Evolutionary conservation across 2,113 vertebrate genomes (phyloP).

Genomic region (Perca flavescens): DNA sequence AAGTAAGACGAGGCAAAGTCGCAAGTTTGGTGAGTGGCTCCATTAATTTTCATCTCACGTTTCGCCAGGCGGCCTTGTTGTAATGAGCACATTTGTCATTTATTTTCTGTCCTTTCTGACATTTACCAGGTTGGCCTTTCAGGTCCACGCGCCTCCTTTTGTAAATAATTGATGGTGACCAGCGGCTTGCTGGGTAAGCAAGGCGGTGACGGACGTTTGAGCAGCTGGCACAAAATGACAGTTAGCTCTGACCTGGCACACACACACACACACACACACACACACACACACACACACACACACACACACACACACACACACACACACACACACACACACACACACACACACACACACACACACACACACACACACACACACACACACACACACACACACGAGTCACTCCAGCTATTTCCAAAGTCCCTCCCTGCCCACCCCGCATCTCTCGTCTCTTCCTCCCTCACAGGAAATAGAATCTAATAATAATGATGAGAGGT

Average conservation of each 20-base stretch:
- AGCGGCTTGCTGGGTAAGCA: slow-evolving; percentile 55
- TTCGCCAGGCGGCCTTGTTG: slow-evolving; percentile 18
- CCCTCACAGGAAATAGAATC: slow-evolving; percentile 72
- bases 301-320: slow-evolving; percentile 31
- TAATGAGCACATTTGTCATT: slow-evolving; percentile 77
- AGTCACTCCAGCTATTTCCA: slow-evolving; percentile 67
- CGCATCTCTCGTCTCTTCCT: slow-evolving; percentile 2
- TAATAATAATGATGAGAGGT: slow-evolving; percentile 66
- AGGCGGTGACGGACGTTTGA: slow-evolving; percentile 43
- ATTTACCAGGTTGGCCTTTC: slow-evolving; percentile 79
- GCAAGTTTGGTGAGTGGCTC: neutral
- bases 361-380: slow-evolving; percentile 24
- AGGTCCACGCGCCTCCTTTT: slow-evolving; percentile 48
- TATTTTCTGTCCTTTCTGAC: slow-evolving; percentile 80
- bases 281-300: neutral
- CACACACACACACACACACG: slow-evolving; percentile 35
- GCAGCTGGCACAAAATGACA: slow-evolving; percentile 59
- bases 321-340: slow-evolving; percentile 28
- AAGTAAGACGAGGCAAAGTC: neutral
- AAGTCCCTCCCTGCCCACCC: neutral
- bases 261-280: slow-evolving; percentile 37
- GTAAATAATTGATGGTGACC: slow-evolving; percentile 80
- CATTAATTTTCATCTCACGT: slow-evolving; percentile 62
- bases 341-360: slow-evolving; percentile 30
- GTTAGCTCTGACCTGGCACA: slow-evolving; percentile 34